These are phyloP conservation scores for Gyps fulvus DNA, from an alignment of 2,113 vertebrate genomes.

Conservation along the genomic window DNA sequence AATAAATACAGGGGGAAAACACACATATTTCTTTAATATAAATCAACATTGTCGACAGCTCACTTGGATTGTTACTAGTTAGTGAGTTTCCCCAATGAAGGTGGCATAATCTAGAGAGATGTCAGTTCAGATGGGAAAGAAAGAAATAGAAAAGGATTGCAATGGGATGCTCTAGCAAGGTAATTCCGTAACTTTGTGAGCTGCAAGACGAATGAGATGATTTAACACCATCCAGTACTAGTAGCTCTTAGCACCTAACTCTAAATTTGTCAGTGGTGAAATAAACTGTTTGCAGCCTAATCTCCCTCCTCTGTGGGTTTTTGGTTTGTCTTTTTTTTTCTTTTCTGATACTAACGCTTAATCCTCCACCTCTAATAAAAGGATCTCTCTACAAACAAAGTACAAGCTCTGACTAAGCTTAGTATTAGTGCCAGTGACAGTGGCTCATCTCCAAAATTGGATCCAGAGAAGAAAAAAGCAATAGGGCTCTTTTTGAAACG, in stretches of 20 bases:
- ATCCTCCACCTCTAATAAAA: not conserved
- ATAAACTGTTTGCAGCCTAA: not conserved
- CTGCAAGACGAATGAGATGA: not conserved
- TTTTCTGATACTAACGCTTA: not conserved
- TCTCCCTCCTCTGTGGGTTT: not conserved
- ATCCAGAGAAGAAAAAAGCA: not conserved
- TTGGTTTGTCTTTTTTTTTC: rapidly evolving
- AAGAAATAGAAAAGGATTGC: not conserved
- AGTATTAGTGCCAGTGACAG: not conserved
- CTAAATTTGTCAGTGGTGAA: not conserved
- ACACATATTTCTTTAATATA: not conserved
- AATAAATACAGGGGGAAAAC: not conserved
- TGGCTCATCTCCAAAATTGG: not conserved
- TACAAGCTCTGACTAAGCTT: not conserved
- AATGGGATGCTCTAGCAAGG: not conserved
- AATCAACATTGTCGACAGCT: not conserved
- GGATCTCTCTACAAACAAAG: not conserved
- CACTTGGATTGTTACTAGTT: not conserved
- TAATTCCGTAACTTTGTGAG: not conserved
- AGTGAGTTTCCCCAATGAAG: not conserved
- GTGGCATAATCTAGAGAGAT: not conserved
- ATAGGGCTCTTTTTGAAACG: not conserved
- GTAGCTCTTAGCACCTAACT: not conserved
- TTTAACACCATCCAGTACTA: not conserved
- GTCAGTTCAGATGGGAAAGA: not conserved